These are phyloP conservation scores for Cryptocephalus primarius DNA, from an alignment of 2,888 invertebrate species.

Conservation along the genomic window DNA sequence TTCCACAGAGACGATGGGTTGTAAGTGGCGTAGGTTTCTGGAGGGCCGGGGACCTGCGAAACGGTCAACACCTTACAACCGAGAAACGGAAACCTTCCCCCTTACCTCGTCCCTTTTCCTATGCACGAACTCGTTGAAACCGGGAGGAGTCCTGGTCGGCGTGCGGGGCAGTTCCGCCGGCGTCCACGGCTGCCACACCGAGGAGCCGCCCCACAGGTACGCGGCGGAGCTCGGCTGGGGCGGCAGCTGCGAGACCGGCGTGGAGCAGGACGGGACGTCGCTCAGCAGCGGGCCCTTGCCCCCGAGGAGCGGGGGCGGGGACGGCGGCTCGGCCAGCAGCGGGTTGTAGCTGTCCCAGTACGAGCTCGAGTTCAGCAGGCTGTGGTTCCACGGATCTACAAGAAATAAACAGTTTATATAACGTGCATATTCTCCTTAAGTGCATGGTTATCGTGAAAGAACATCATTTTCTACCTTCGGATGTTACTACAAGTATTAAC, in stretches of 20 bases:
- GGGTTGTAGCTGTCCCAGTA: conserved; percentile 22
- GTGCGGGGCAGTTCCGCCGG: conserved; percentile 25
- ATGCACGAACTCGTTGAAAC: conserved; percentile 23
- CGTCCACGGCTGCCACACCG: conserved; percentile 36
- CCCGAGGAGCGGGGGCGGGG: conserved; percentile 16
- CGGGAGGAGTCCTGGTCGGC: conserved; percentile 35
- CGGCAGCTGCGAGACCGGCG: background rate
- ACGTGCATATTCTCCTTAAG: too few relatives aligned
- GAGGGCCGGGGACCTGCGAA: too few relatives aligned
- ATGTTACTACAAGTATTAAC: too few relatives aligned
- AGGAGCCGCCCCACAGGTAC: conserved; percentile 35
- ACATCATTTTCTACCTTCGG: too few relatives aligned
- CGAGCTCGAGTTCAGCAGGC: conserved; percentile 15
- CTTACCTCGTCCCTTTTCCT: conserved; percentile 15
- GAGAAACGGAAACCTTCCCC: too few relatives aligned
- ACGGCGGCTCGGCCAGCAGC: conserved; percentile 20
- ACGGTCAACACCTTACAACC: too few relatives aligned
- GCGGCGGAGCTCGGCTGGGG: conserved; percentile 16
- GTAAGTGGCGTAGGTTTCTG: too few relatives aligned
- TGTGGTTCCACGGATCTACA: conserved; percentile 25
- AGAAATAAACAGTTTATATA: conserved; percentile 2
- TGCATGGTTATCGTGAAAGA: too few relatives aligned
- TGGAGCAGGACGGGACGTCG: background rate
- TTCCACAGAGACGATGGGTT: too few relatives aligned
- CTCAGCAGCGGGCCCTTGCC: conserved; percentile 19